Evolutionary conservation across 2,888 invertebrate species (phyloP).

Genomic region (Leptarthrus brevirostris): DNA sequence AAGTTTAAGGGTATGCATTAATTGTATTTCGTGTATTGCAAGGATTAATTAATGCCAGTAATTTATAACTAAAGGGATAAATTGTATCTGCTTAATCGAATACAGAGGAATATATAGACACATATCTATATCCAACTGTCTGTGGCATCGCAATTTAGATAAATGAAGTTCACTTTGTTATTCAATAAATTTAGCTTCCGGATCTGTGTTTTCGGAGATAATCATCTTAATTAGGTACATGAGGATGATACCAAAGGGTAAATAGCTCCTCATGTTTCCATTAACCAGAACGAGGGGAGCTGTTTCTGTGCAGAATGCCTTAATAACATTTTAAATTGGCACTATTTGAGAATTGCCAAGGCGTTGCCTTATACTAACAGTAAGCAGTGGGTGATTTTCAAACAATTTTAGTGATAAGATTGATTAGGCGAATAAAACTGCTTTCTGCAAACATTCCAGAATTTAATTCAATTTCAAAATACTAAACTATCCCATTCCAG

Average conservation of each 20-base stretch:
- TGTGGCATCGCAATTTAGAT: conserved; percentile 8
- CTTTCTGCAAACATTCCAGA: too few relatives aligned
- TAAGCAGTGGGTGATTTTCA: too few relatives aligned
- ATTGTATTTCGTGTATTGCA: conserved; percentile 20
- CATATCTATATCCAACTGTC: neutral
- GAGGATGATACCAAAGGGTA: conserved; percentile 40
- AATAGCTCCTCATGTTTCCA: conserved; percentile 22
- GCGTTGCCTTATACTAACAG: neutral
- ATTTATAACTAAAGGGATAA: conserved; percentile 5
- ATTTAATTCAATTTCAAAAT: neutral
- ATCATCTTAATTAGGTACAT: conserved; percentile 46
- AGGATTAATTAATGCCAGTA: conserved; percentile 3
- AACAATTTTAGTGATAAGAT: too few relatives aligned
- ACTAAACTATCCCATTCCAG: too few relatives aligned
- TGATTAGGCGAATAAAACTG: too few relatives aligned
- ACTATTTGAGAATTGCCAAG: neutral
- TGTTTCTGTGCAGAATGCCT: conserved; percentile 5
- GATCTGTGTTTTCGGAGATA: conserved; percentile 40
- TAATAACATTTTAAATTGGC: conserved; percentile 14
- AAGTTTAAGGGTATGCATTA: too few relatives aligned
- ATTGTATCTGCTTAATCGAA: conserved; percentile 11
- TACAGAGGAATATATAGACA: neutral
- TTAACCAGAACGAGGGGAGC: neutral
- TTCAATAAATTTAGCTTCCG: conserved; percentile 41
- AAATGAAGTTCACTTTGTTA: conserved; percentile 43